phyloP scores from a whole-genome alignment of 2,797 vertebrate species.

The Artibeus jamaicensis region DNA sequence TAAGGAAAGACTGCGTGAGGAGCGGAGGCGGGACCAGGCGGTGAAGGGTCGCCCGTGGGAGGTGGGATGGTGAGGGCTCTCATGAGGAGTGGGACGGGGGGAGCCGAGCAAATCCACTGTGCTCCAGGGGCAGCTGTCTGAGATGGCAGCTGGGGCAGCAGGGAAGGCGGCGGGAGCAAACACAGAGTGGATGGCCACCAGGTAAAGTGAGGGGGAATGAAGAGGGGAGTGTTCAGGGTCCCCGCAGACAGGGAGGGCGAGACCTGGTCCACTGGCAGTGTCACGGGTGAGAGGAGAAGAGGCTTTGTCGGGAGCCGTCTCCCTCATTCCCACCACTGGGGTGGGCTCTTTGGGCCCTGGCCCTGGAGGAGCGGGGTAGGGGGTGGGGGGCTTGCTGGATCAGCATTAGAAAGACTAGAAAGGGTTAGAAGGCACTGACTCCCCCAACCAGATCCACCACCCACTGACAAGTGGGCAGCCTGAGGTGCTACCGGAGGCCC shows the following conservation, averaged over 20 bases:
- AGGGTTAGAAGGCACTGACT: neutral
- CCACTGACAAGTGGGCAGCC: neutral
- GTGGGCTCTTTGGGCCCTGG: neutral
- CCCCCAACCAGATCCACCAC: neutral
- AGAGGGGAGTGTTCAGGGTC: neutral
- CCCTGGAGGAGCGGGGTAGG: neutral
- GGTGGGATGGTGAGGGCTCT: neutral
- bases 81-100: neutral
- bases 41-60: neutral
- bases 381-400: neutral
- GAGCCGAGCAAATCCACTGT: neutral
- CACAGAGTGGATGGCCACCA: neutral
- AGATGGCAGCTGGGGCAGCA: neutral
- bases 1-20: rapidly evolving
- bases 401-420: neutral
- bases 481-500: neutral
- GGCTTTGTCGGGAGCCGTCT: neutral
- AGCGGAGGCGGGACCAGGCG: neutral
- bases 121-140: neutral
- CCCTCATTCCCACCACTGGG: neutral
- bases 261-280: neutral
- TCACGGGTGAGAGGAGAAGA: neutral
- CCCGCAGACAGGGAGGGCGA: neutral
- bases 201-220: neutral
- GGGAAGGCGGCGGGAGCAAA: neutral